Evolutionary conservation across 2,113 vertebrate genomes (phyloP), one percentile per base, ranked within the genome.

Genomic region (Platichthys stellatus): DNA sequence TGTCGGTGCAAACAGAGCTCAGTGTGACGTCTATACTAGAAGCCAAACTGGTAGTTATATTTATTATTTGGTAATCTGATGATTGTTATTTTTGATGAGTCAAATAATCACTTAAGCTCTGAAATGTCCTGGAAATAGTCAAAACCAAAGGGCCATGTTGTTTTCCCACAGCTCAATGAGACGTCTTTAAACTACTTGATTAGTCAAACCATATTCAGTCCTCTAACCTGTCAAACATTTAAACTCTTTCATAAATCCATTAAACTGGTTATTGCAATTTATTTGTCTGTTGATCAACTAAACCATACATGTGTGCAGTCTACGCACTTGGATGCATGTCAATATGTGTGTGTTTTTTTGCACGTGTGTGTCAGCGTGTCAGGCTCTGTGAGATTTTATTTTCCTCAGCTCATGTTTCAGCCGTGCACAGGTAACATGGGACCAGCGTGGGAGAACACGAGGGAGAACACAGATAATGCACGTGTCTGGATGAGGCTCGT

Each of bases 21-120:
- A 12, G 23, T 18, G 43, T 45, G 43, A n/a, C 82, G 60, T 67
- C 21, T 79, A 64, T n/a, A 63, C 43, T 2, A 9, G 20, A 35
- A 62, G 72, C 67, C 38, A 26, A 61, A 17, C 53, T 80, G 54
- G 66, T 70, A 49, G 1, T 49, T 49, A 18, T 76, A 79, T 77
- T 20, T 51, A 65, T 72, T 58, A 59, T 40, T 69, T 28, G 40
- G 20, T 53, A 69, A 75, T 67, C 51, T 57, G 56, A 72, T 67
- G 5, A 67, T 64, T 40, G 40, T 51, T 63, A 40, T 17, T 63
- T 76, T 68, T 51, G 47, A 57, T 24, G 13, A 40, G 15, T 23
- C 21, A 14, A 15, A 24, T 18, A 49, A 49, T 49, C 17, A 18
- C 17, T 49, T 49, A 17, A 18, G 18, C 45, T 49, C 45, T 4